Percentiles rank a stretch among this genome's conserved stretches.
Conservation (phyloP, 2,113 vertebrate genomes). For the Pyrgilauda ruficollis region DNA sequence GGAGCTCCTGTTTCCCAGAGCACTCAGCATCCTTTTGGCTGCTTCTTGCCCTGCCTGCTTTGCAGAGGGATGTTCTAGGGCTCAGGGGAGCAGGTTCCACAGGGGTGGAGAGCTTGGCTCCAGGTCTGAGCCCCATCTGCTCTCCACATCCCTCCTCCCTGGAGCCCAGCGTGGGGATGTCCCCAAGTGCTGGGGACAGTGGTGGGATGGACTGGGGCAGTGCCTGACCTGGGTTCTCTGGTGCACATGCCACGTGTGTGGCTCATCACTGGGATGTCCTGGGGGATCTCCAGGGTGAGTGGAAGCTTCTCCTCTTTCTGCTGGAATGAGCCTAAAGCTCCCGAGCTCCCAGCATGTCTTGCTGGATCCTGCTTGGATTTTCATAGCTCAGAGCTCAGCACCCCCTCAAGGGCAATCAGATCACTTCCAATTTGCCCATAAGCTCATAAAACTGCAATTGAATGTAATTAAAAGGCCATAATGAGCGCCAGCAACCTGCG, state of each 20-base stretch:
- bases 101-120: background rate
- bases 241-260: background rate
- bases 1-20: background rate
- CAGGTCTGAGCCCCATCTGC: background rate
- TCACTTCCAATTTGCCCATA: conserved; percentile 58
- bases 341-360: accelerated
- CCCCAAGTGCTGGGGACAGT: background rate
- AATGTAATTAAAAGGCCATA: conserved; percentile 69
- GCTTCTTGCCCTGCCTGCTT: background rate
- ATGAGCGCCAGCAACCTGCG: conserved; percentile 32
- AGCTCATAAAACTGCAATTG: conserved; percentile 62
- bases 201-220: background rate
- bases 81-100: background rate
- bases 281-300: background rate
- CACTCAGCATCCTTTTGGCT: background rate
- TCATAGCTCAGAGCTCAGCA: conserved; percentile 48
- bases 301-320: background rate
- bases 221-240: accelerated
- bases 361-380: background rate
- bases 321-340: background rate
- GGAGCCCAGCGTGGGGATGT: accelerated
- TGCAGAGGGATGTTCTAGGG: background rate
- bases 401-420: conserved; percentile 65
- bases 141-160: background rate
- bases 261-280: background rate